phyloP scores from a whole-genome alignment of 2,888 invertebrate genomes.

The Drosophila lutescens region DNA sequence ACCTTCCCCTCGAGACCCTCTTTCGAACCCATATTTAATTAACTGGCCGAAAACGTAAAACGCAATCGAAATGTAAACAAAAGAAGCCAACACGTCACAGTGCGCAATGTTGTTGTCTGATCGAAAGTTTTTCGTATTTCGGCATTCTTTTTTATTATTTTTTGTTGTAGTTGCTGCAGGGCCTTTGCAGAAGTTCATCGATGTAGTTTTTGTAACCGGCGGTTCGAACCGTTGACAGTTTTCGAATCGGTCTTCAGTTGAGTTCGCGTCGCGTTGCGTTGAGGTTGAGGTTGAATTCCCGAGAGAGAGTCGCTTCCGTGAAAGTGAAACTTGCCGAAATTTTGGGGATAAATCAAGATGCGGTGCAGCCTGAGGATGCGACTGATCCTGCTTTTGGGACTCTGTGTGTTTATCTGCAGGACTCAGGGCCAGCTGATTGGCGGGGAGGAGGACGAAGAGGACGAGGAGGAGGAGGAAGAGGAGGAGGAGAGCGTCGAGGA shows the following conservation, averaged over 20 bases:
- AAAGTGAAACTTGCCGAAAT: slow-evolving; percentile 62
- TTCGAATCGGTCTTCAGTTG: slow-evolving; percentile 63
- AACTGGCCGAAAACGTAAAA: slow-evolving; percentile 42
- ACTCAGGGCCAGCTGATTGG: slow-evolving; percentile 72
- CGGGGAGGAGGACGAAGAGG: slow-evolving; percentile 81
- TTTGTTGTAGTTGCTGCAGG: slow-evolving; percentile 19
- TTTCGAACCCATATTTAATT: slow-evolving; percentile 45
- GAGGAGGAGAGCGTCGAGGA: slow-evolving; percentile 82
- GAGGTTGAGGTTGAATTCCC: slow-evolving; percentile 44
- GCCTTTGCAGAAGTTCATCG: slow-evolving; percentile 32
- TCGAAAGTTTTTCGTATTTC: slow-evolving; percentile 71
- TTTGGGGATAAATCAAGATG: slow-evolving; percentile 43
- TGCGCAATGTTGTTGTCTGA: slow-evolving; percentile 55
- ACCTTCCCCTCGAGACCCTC: neutral
- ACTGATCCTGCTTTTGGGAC: slow-evolving; percentile 49
- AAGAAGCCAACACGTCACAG: slow-evolving; percentile 51
- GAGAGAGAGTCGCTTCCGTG: slow-evolving; percentile 11
- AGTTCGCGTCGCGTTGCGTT: slow-evolving; percentile 56
- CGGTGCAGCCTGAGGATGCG: slow-evolving; percentile 45
- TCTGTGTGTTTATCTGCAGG: slow-evolving; percentile 58
- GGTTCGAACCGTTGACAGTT: slow-evolving; percentile 27
- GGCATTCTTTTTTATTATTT: slow-evolving; percentile 65
- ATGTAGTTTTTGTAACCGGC: slow-evolving; percentile 6
- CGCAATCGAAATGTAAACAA: slow-evolving; percentile 38
- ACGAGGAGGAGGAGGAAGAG: slow-evolving; percentile 81